phyloP scores from a whole-genome alignment of 2,113 vertebrate genomes.

The Cyprinodon tularosa region DNA sequence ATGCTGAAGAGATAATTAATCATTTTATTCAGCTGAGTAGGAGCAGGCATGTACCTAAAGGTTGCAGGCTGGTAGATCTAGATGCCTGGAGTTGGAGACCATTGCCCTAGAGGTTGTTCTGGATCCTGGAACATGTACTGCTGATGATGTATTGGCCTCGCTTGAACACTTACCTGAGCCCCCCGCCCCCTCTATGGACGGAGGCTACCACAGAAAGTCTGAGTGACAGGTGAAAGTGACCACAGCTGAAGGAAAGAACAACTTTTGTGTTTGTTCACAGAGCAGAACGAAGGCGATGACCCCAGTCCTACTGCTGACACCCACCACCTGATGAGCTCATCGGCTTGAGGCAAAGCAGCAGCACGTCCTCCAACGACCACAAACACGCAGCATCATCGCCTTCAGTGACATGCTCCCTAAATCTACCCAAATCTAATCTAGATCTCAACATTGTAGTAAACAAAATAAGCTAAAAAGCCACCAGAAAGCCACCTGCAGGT shows the following conservation, averaged over 20 bases:
- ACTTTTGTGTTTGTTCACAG: slow-evolving; percentile 73
- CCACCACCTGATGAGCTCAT: slow-evolving; percentile 30
- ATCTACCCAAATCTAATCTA: slow-evolving; percentile 53
- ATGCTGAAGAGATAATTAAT: too few relatives aligned
- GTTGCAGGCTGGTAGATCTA: too few relatives aligned
- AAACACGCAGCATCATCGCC: slow-evolving; percentile 8
- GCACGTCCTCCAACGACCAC: background rate
- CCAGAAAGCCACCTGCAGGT: slow-evolving; percentile 46
- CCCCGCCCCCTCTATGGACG: slow-evolving; percentile 1
- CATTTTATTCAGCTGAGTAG: too few relatives aligned
- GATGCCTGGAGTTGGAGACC: too few relatives aligned
- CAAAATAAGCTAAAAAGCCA: slow-evolving; percentile 22
- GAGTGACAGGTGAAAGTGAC: slow-evolving; percentile 81
- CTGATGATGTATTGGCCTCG: slow-evolving; percentile 36
- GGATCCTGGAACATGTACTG: background rate
- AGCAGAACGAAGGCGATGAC: slow-evolving; percentile 44
- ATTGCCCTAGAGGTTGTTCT: too few relatives aligned
- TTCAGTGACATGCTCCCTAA: slow-evolving; percentile 19
- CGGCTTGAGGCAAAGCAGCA: slow-evolving; percentile 40
- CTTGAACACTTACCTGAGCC: slow-evolving; percentile 54
- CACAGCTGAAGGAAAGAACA: slow-evolving; percentile 52
- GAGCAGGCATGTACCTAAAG: too few relatives aligned
- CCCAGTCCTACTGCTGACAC: slow-evolving; percentile 29
- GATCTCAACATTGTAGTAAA: slow-evolving; percentile 50
- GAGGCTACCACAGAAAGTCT: slow-evolving; percentile 36